Evolutionary conservation across 2,113 vertebrate species (phyloP), one percentile per base, ranked within the genome.

Genomic region (Prunella himalayana): DNA sequence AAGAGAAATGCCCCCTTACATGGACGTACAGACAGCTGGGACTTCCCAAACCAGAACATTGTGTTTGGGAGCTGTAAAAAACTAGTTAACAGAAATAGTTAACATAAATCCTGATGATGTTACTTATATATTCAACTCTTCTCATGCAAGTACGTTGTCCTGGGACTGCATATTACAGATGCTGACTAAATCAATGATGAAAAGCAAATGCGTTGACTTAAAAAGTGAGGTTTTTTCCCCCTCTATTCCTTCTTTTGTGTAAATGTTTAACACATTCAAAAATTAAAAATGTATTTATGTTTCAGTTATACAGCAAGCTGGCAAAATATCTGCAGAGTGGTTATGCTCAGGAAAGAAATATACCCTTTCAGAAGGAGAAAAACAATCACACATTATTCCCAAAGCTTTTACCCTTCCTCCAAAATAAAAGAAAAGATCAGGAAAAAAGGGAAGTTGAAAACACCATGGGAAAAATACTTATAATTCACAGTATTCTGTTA

Each of bases 1-100:
- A 65, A 82, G 42, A 54, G 49, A 82, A 82, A 68, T 35, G 27
- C 3, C 23, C 53, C 15, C 23, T 90, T n/a, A n/a, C 37, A 49
- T 0, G 1, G 61, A 66, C 0, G 0, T 42, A 54, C n/a, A 75
- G 64, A 37, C 10, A 70, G 23, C 78, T 37, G 57, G 2, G 3
- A 57, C 50, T 82, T 79, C 60, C 47, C 53, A 85, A 75, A 19
- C 9, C 28, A 75, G 39, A 80, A 28, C 13, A 28, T 2, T 42
- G 8, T 30, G 18, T 39, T 35, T 57, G 23, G 7, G 37, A 65
- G 47, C 12, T 35, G n/a, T 64, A 70, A 87, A 81, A 88, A 54
- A 47, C 2, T 7, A 47, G 11, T 18, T 73, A n/a, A n/a, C n/a
- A n/a, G n/a, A n/a, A n/a, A n/a, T n/a, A n/a, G n/a, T n/a, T n/a